Base-by-base conservation (phyloP, 2,797 vertebrate genomes). In the Natrix natrix region DNA sequence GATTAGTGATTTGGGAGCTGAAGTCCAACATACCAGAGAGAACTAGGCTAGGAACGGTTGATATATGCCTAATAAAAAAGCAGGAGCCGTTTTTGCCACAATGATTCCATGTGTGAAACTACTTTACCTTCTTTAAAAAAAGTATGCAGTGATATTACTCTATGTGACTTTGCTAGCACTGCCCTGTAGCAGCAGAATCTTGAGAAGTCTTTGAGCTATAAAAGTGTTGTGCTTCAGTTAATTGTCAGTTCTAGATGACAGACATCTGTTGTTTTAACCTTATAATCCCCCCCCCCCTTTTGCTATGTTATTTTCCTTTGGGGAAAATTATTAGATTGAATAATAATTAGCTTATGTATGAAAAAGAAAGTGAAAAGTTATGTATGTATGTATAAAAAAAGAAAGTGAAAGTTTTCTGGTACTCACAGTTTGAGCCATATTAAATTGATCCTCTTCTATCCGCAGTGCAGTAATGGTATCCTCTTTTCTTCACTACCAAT, bases 281-380 rank as follows among this genome's bases (percentile, higher is more conserved):
- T n/a, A 28, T 66, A 13, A 92, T 90, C 13, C 91, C 93, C 93
- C 94, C 32, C 24, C 32, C 32, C 32, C 32, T 37, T 90, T 87
- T 92, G 52, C n/a, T 5, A 1, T 74, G 90, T 16, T 92, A 94
- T 94, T 97, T 96, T 96, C 94, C 93, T 92, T 95, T 57, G 60
- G 92, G 90, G 92, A 52, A 94, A 91, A 95, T 97, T 96, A 95
- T 87, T 69, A 37, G 94, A 93, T 93, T 95, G 92, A 83, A 94
- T 95, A 96, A 96, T 94, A 94, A 94, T 96, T 91, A 93, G 94
- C 94, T 93, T 60, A 60, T 22, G 7, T 60, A 60, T 22, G 59
- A 60, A 60, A 60, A 60, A 60, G 59, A 60, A 60, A 60, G 59
- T 59, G 17, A 59, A 59, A 59, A 57, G 14, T 16, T 57, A 57